These are phyloP conservation scores for Tiliacea aurago DNA, from an alignment of 2,888 invertebrate genomes.

Conservation along the genomic window DNA sequence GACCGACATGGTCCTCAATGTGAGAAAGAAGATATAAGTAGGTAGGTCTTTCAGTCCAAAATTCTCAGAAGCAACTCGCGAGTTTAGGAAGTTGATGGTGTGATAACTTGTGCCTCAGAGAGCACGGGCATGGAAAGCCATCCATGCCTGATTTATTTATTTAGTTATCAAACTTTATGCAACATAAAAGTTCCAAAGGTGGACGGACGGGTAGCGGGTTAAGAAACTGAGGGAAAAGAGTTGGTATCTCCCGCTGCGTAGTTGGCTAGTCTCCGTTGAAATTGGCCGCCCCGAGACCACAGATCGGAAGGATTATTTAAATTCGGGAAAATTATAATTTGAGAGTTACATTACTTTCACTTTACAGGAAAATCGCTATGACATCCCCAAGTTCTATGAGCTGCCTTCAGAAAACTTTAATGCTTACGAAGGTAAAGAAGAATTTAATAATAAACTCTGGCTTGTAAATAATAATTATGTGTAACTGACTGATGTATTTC, in stretches of 20 bases:
- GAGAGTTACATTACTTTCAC: not conserved
- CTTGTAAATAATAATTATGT: not conserved
- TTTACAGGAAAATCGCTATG: conserved; percentile 83
- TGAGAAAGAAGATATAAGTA: too few species aligned
- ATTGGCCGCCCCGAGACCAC: not conserved
- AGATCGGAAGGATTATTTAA: not conserved
- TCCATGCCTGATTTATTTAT: not conserved
- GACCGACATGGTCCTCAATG: too few species aligned
- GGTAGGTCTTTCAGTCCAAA: not conserved
- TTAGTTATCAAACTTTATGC: too few species aligned
- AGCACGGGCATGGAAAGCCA: not conserved
- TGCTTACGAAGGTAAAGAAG: conserved; percentile 74
- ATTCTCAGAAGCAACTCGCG: not conserved
- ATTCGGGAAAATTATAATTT: not conserved
- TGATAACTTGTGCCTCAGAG: not conserved
- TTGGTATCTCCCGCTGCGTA: too few species aligned
- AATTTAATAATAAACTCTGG: not conserved
- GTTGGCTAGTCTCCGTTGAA: not conserved
- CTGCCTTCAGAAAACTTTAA: conserved; percentile 74
- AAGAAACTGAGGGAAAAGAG: too few species aligned
- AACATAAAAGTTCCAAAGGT: not conserved
- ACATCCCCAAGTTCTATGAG: conserved; percentile 85
- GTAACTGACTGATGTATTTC: not conserved
- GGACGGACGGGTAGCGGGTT: too few species aligned
- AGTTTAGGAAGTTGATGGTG: not conserved